These are phyloP conservation scores for Craterocephalus amniculus DNA, from an alignment of 2,797 vertebrate species.

Conservation along the genomic window DNA sequence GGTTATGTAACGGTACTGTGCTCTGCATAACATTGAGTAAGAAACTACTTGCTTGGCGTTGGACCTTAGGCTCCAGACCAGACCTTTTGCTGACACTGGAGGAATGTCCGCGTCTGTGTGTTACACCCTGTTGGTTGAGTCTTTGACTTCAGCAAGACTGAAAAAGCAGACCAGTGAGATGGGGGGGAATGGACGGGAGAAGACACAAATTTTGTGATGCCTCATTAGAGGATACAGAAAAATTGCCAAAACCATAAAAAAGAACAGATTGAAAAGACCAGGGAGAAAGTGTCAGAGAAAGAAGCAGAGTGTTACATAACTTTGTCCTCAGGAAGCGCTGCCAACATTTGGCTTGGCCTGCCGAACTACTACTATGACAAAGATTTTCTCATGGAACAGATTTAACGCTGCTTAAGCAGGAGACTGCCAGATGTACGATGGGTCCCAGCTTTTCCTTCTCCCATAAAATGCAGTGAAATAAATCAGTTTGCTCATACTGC, in stretches of 20 bases:
- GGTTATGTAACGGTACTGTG: constrained; percentile 54
- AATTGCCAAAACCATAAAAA: constrained; percentile 33
- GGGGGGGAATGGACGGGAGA: background rate
- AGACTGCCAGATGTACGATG: constrained; percentile 53
- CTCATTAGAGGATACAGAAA: constrained; percentile 18
- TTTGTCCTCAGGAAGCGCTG: constrained; percentile 55
- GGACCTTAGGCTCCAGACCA: constrained; percentile 27
- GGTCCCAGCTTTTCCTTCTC: constrained; percentile 47
- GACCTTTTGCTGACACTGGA: too few species aligned
- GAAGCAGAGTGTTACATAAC: constrained; percentile 60
- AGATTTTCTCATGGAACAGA: constrained; percentile 73
- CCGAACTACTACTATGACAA: constrained; percentile 49
- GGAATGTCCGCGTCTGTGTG: constrained; percentile 50
- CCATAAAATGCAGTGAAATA: constrained; percentile 49
- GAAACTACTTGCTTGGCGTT: constrained; percentile 32
- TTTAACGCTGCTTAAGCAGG: constrained; percentile 51
- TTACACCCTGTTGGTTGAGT: constrained; percentile 30
- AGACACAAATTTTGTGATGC: constrained; percentile 17
- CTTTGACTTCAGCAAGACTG: constrained; percentile 14
- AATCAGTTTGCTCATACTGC: constrained; percentile 23
- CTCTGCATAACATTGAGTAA: constrained; percentile 53
- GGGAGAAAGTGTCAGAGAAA: constrained; percentile 18
- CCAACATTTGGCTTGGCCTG: constrained; percentile 64
- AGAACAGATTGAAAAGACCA: constrained; percentile 30
- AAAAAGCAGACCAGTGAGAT: constrained; percentile 34